These are phyloP conservation scores for Volucella inflata DNA, from an alignment of 2,888 invertebrate genomes.

Conservation along the genomic window DNA sequence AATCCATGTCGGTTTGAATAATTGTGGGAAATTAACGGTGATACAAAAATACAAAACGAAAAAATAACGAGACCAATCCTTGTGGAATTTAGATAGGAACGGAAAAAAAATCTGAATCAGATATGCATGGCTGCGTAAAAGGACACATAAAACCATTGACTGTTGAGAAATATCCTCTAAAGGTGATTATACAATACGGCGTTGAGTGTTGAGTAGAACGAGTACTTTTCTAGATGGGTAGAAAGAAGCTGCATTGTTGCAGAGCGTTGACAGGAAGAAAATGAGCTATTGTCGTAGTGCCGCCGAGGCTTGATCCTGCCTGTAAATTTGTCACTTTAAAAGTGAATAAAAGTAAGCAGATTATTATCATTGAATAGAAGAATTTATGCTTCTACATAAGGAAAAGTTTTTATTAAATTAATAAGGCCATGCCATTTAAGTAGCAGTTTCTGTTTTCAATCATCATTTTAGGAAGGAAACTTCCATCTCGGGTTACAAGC, in stretches of 20 bases:
- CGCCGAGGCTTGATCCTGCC: conserved; percentile 12
- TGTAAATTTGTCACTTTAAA: background rate
- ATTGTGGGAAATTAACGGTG: conserved; percentile 62
- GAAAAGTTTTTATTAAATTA: too few relatives aligned
- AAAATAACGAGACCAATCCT: background rate
- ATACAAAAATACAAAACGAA: conserved; percentile 38
- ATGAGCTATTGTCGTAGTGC: conserved; percentile 18
- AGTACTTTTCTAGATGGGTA: background rate
- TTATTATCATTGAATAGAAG: background rate
- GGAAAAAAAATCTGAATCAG: conserved; percentile 26
- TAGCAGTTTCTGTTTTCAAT: too few relatives aligned
- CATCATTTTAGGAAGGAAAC: too few relatives aligned
- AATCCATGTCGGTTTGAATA: conserved; percentile 46
- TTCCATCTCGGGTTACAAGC: too few relatives aligned
- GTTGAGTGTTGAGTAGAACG: conserved; percentile 15
- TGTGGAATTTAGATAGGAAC: background rate
- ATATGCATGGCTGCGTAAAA: conserved; percentile 40
- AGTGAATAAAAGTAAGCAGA: background rate
- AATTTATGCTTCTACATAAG: too few relatives aligned
- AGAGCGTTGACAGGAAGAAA: conserved; percentile 33
- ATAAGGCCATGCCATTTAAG: too few relatives aligned
- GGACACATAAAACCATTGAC: conserved; percentile 28
- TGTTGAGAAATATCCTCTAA: background rate
- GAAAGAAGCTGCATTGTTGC: conserved; percentile 14
- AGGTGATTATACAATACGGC: conserved; percentile 1